Conservation (phyloP, 1,140 invertebrate species). For the Bilobella aurantiaca region DNA sequence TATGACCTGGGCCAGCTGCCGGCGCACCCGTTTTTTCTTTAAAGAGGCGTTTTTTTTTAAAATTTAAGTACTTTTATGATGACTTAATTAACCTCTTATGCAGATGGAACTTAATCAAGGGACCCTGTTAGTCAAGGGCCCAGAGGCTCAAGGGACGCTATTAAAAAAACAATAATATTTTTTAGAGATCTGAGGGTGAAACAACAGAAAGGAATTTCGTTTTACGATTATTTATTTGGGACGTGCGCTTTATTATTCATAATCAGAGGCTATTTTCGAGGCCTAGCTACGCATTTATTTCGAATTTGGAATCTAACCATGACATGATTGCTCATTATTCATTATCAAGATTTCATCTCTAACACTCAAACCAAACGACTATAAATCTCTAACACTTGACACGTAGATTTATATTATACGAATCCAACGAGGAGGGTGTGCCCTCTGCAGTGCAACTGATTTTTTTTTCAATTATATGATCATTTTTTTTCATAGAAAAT, state of each 20-base stretch:
- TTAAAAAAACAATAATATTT: neutral
- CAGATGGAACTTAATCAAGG: neutral
- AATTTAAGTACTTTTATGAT: neutral
- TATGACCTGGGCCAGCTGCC: neutral
- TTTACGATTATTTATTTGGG: neutral
- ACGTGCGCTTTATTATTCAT: neutral
- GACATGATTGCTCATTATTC: constrained; percentile 8
- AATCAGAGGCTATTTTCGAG: neutral
- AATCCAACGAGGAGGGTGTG: neutral
- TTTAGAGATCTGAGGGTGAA: neutral
- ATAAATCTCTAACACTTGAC: neutral
- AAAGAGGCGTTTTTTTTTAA: neutral
- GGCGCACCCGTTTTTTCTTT: neutral
- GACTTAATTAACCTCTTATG: neutral
- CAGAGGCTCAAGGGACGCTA: too few relatives aligned
- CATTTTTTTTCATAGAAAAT: too few relatives aligned
- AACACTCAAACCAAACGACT: neutral
- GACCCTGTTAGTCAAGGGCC: too few relatives aligned
- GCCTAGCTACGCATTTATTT: neutral
- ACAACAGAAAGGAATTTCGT: neutral
- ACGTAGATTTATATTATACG: neutral
- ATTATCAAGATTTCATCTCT: neutral
- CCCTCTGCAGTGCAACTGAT: too few relatives aligned
- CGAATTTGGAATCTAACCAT: constrained; percentile 1
- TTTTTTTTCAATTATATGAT: too few relatives aligned